Evolutionary conservation across 35 echinoderm and acorn worm species (phyloP).

Genomic region (Stichopus chloronotus): DNA sequence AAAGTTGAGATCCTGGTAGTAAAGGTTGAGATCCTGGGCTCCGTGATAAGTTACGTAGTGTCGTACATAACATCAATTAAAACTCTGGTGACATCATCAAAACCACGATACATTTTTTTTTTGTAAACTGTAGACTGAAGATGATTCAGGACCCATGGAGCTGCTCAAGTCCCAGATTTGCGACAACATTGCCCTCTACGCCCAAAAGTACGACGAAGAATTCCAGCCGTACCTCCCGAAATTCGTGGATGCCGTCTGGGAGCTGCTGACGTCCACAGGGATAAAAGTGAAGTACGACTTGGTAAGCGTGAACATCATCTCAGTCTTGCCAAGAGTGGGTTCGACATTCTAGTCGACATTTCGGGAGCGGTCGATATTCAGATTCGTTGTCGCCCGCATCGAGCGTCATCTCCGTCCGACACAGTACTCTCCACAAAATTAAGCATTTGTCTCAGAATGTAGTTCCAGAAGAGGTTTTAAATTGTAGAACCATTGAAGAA

Average conservation of each 20-base stretch:
- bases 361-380: no score
- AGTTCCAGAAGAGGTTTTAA: no score
- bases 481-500: no score
- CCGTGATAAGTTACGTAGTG: no score
- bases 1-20: no score
- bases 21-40: no score
- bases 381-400: no score
- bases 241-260: slow-evolving; percentile 89
- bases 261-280: slow-evolving; percentile 74
- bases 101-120: no score
- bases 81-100: no score
- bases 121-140: slow-evolving; percentile 57
- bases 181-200: slow-evolving; percentile 90
- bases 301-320: slow-evolving; percentile 54
- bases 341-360: no score
- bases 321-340: not conserved
- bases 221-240: slow-evolving; percentile 78
- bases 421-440: not conserved
- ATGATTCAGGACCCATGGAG: slow-evolving; percentile 88
- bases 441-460: not conserved
- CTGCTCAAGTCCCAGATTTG: slow-evolving; percentile 90
- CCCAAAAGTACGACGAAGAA: slow-evolving; percentile 96
- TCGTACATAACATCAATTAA: no score
- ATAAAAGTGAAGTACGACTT: slow-evolving; percentile 89
- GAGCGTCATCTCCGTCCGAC: not conserved